A percentile compares a stretch with the other conserved stretches of the same genome.
Evolutionary conservation across 2,113 vertebrate species (phyloP).

Genomic region (Microcebus jonahi): DNA sequence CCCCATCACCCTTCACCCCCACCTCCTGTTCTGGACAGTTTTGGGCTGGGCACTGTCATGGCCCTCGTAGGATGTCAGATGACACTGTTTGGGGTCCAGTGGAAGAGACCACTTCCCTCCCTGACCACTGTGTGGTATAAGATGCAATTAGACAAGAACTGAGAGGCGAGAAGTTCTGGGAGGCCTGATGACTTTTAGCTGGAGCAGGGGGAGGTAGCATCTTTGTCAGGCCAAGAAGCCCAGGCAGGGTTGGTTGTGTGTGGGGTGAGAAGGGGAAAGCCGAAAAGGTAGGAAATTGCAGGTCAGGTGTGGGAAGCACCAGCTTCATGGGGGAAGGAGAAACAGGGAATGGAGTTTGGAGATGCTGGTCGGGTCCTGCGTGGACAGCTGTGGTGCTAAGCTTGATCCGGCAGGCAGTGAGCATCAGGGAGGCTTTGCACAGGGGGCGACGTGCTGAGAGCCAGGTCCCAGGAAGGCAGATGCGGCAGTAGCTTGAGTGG

Average conservation of each 20-base stretch:
- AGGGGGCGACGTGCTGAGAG: fast-evolving
- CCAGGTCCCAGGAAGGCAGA: background rate
- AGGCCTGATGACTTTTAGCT: background rate
- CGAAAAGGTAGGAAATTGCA: background rate
- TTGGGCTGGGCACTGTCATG: background rate
- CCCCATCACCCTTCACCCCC: background rate
- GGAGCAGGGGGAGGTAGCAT: background rate
- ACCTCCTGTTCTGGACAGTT: background rate
- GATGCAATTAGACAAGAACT: background rate
- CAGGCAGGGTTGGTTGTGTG: background rate
- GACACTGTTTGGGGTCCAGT: background rate
- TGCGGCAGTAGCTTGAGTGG: background rate
- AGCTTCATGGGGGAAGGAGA: background rate
- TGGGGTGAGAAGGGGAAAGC: background rate
- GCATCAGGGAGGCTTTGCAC: background rate
- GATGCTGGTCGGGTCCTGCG: fast-evolving
- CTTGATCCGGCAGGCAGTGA: background rate
- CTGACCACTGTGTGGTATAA: background rate
- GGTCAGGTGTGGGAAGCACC: background rate
- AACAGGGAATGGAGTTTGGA: background rate
- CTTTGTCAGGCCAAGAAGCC: background rate
- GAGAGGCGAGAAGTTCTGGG: background rate
- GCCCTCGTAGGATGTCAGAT: background rate
- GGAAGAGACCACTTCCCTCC: background rate
- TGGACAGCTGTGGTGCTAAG: background rate